Conservation (phyloP, 2,888 invertebrate species). For the Dasypolia templi region DNA sequence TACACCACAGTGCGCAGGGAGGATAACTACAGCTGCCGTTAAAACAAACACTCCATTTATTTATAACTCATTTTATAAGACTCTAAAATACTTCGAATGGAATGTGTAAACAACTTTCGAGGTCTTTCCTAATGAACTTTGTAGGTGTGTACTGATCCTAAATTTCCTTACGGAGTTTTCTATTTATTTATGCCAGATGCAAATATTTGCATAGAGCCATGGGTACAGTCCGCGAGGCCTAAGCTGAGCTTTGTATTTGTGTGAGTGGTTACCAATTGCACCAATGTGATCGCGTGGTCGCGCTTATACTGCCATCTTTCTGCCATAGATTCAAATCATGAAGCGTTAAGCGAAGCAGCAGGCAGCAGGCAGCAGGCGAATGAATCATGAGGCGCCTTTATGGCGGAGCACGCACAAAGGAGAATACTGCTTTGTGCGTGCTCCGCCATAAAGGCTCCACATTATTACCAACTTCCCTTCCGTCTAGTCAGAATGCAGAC, state of each 20-base stretch:
- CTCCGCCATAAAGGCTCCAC: neutral
- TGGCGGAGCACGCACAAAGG: neutral
- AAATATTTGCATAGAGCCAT: neutral
- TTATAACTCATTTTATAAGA: neutral
- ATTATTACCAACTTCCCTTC: neutral
- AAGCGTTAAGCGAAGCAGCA: too few relatives aligned
- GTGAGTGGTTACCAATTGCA: too few relatives aligned
- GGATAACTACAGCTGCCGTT: neutral
- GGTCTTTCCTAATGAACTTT: constrained; percentile 8
- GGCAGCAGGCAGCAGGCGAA: too few relatives aligned
- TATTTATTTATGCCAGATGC: neutral
- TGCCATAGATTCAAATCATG: neutral
- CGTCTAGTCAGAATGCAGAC: neutral
- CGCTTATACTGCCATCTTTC: too few relatives aligned
- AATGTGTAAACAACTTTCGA: constrained; percentile 2
- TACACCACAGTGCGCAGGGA: neutral
- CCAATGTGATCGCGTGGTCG: too few relatives aligned
- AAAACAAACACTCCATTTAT: constrained; percentile 27
- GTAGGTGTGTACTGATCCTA: neutral
- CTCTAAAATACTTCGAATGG: neutral
- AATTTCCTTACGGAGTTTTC: neutral
- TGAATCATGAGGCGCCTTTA: neutral
- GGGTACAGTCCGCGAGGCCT: too few relatives aligned
- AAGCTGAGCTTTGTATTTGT: too few relatives aligned
- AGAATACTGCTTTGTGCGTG: neutral